Percentiles rank a stretch among this genome's conserved stretches.
phyloP scores from a whole-genome alignment of 1,140 invertebrate species.

The Leptinotarsa lineolata region DNA sequence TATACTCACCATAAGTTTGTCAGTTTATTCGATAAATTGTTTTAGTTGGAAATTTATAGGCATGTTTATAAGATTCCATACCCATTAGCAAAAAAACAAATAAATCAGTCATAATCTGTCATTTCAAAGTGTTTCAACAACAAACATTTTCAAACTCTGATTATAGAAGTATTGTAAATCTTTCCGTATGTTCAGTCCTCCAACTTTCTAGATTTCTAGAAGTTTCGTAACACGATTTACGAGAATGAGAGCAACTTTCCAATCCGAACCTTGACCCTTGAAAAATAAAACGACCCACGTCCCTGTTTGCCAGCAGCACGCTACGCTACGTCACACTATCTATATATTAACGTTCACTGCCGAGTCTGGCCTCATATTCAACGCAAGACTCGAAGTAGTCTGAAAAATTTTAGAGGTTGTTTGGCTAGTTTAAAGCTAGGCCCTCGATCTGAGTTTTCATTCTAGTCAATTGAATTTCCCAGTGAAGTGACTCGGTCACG shows the following conservation, averaged over 20 bases:
- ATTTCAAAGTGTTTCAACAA: no score
- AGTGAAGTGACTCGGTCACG: conserved; percentile 16
- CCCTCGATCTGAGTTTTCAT: conserved; percentile 31
- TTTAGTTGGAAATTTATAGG: no score
- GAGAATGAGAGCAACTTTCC: conserved; percentile 12
- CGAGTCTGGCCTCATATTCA: conserved; percentile 20
- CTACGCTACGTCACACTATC: conserved; percentile 22
- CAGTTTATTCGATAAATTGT: no score
- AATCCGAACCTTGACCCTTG: conserved; percentile 16
- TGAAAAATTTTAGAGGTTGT: conserved; percentile 32
- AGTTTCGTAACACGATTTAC: background rate
- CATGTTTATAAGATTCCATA: no score
- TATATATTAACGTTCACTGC: conserved; percentile 33
- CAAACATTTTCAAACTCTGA: no score
- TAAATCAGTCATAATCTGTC: no score
- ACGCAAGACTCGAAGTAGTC: background rate
- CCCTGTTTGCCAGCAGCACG: conserved; percentile 27
- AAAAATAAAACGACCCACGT: background rate
- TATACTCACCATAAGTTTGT: no score
- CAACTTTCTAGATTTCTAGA: background rate
- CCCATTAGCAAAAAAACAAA: no score
- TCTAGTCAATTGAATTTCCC: conserved; percentile 33
- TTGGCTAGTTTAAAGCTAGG: conserved; percentile 38
- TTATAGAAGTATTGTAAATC: background rate
- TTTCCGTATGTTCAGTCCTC: background rate